A percentile compares a stretch with the other conserved stretches of the same genome.
These are phyloP conservation scores for Pedetes capensis DNA, from an alignment of 2,113 vertebrate species.

Conservation along the genomic window DNA sequence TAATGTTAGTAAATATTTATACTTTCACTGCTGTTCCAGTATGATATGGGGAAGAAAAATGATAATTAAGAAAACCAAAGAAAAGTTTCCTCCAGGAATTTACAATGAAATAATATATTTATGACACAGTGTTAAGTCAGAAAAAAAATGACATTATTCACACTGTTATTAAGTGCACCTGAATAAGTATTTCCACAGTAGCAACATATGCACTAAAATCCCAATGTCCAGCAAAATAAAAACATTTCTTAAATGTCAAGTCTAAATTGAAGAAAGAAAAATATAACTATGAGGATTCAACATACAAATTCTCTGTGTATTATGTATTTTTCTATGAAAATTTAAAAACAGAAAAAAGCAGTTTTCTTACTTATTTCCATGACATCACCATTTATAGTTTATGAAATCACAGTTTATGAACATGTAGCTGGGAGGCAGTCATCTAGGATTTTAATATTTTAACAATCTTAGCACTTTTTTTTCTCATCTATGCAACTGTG, in stretches of 20 bases:
- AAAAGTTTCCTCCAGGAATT: not conserved
- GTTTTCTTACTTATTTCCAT: not conserved
- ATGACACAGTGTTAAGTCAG: not conserved
- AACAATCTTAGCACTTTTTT: not conserved
- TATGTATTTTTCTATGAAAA: not conserved
- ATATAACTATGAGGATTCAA: not conserved
- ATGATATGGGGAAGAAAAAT: not conserved
- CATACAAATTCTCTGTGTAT: not conserved
- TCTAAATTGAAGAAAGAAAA: not conserved
- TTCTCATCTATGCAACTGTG: not conserved
- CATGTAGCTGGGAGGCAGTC: not conserved
- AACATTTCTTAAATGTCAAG: not conserved
- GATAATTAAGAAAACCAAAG: not conserved
- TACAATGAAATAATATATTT: not conserved
- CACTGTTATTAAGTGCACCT: not conserved
- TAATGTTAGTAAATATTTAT: not conserved
- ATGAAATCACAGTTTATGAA: not conserved
- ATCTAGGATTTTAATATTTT: not conserved
- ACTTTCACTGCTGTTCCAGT: not conserved
- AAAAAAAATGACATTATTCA: not conserved
- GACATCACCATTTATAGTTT: not conserved
- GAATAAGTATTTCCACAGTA: not conserved
- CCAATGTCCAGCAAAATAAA: not conserved
- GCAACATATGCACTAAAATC: not conserved
- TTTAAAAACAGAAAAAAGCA: not conserved